These are phyloP conservation scores for Linyphia triangularis DNA, from an alignment of 2,888 invertebrate genomes.

Conservation along the genomic window DNA sequence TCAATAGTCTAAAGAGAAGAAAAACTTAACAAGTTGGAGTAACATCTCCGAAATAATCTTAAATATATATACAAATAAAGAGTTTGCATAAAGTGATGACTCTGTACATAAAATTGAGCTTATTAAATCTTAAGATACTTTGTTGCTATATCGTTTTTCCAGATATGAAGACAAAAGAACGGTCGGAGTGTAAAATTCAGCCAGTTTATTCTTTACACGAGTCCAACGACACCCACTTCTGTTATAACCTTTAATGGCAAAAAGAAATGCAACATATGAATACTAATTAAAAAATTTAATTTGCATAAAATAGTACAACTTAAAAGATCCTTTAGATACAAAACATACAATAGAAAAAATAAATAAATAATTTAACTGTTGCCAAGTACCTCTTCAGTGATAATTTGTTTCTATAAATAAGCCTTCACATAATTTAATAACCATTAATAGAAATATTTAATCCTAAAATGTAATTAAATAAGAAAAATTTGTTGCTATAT, in stretches of 20 bases:
- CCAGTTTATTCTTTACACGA: slow-evolving; percentile 65
- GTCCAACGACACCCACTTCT: slow-evolving; percentile 73
- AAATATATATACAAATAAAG: slow-evolving; percentile 24
- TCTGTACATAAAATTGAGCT: not conserved
- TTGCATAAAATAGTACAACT: not conserved
- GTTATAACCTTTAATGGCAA: slow-evolving; percentile 62
- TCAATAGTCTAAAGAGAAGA: too few species aligned
- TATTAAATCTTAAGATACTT: not conserved
- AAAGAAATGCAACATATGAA: not conserved
- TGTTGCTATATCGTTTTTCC: slow-evolving; percentile 47
- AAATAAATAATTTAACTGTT: too few species aligned
- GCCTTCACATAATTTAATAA: too few species aligned
- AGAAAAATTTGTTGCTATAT: too few species aligned
- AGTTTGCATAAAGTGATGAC: not conserved
- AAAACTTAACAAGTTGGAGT: not conserved
- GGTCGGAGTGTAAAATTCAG: slow-evolving; percentile 49
- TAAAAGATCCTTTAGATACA: not conserved
- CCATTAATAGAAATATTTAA: too few species aligned
- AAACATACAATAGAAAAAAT: not conserved
- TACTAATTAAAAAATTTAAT: not conserved
- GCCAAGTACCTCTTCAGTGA: too few species aligned
- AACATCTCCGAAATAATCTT: too few species aligned
- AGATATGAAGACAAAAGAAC: slow-evolving; percentile 67
- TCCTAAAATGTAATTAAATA: too few species aligned
- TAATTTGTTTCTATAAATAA: too few species aligned